Evolutionary conservation across 2,113 vertebrate species (phyloP).

Genomic region (Pseudopodoces humilis): DNA sequence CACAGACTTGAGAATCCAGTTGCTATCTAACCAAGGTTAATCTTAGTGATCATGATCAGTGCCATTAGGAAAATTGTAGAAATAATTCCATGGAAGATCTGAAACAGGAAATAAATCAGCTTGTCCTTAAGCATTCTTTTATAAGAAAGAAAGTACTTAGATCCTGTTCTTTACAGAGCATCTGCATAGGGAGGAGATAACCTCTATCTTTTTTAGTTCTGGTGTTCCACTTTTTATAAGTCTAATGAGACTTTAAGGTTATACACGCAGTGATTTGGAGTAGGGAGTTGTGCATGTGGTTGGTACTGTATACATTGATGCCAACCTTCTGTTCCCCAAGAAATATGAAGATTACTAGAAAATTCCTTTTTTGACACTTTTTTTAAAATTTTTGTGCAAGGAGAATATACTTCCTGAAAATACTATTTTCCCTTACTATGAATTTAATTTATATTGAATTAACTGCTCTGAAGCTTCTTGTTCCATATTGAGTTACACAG

Average conservation of each 20-base stretch:
- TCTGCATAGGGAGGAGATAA: neutral
- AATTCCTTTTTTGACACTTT: neutral
- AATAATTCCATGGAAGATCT: neutral
- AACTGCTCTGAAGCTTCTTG: constrained; percentile 7
- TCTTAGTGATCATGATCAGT: constrained; percentile 71
- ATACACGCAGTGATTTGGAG: neutral
- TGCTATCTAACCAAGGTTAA: constrained; percentile 10
- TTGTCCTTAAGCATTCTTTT: neutral
- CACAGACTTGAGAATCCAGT: constrained; percentile 15
- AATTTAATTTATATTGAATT: constrained; percentile 16
- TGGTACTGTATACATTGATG: neutral
- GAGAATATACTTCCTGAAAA: constrained; percentile 26
- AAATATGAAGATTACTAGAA: neutral
- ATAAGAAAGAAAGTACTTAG: neutral
- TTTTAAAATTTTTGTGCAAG: constrained; percentile 10
- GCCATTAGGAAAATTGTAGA: constrained; percentile 73
- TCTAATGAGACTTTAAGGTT: neutral
- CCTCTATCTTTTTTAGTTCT: neutral
- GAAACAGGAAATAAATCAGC: neutral
- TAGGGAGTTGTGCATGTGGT: neutral
- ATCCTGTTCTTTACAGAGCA: neutral
- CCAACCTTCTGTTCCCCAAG: neutral
- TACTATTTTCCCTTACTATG: neutral
- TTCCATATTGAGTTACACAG: constrained; percentile 23
- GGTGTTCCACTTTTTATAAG: neutral